A percentile compares a stretch with the other conserved stretches of the same genome.
phyloP scores from a whole-genome alignment of 2,113 vertebrate genomes.

The Stegostoma tigrinum region DNA sequence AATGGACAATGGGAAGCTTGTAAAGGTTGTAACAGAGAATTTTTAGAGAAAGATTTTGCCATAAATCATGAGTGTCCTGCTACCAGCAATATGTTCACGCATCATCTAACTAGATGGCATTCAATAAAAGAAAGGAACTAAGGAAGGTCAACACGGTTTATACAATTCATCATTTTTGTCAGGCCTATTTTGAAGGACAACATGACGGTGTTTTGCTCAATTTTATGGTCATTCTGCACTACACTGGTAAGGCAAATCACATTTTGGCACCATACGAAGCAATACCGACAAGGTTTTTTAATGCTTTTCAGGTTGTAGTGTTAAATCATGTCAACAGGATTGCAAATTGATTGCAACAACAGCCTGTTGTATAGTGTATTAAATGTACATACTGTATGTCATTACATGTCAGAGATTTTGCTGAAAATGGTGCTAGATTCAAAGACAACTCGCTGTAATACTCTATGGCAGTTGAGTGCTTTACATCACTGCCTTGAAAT shows the following conservation, averaged over 20 bases:
- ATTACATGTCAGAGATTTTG: neutral
- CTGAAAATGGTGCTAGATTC: neutral
- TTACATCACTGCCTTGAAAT: neutral
- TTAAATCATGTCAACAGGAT: conserved; percentile 32
- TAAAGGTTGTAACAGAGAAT: conserved; percentile 15
- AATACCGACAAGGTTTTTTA: conserved; percentile 23
- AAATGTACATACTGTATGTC: neutral
- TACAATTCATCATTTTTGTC: conserved; percentile 23
- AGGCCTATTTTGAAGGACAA: conserved; percentile 30
- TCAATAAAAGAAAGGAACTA: conserved; percentile 34
- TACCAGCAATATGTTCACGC: conserved; percentile 3
- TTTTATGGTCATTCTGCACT: neutral
- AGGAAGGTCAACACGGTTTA: conserved; percentile 12
- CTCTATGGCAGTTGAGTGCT: neutral
- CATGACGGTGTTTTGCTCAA: neutral
- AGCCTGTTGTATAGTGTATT: neutral
- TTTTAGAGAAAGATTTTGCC: neutral
- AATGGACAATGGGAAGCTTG: conserved; percentile 6
- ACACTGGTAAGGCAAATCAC: neutral
- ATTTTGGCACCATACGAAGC: neutral
- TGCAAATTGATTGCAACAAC: neutral
- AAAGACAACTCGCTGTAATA: neutral
- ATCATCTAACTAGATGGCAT: conserved; percentile 30
- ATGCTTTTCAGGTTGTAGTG: neutral
- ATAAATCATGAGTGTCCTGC: conserved; percentile 21